These are phyloP conservation scores for Malurus melanocephalus DNA, from an alignment of 2,113 vertebrate genomes.

Conservation along the genomic window DNA sequence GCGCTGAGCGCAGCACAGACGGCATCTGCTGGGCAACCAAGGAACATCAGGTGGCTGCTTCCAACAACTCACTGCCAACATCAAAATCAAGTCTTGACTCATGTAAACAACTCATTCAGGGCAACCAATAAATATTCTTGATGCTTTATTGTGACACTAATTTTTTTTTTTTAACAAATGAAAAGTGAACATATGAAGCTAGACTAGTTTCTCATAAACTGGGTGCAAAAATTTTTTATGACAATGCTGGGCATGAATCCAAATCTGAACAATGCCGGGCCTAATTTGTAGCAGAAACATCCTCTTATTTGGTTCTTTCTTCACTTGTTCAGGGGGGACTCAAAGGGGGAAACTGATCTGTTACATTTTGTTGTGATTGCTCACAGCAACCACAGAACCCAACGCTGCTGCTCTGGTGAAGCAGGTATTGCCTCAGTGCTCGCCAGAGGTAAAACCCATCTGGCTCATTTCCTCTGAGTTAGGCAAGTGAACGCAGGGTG, in stretches of 20 bases:
- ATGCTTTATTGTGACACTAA: not conserved
- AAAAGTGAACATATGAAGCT: not conserved
- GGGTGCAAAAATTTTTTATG: not conserved
- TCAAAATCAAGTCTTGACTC: not conserved
- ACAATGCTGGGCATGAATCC: conserved; percentile 29
- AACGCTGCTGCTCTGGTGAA: rapidly evolving
- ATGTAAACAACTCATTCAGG: not conserved
- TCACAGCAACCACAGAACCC: not conserved
- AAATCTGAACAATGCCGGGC: conserved; percentile 14
- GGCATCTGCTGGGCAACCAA: conserved; percentile 39
- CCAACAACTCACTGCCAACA: not conserved
- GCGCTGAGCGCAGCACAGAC: not conserved
- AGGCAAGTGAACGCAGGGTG: not conserved
- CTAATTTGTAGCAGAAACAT: conserved; percentile 3
- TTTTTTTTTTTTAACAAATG: not conserved
- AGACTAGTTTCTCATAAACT: not conserved
- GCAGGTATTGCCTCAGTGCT: not conserved
- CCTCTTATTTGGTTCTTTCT: not conserved
- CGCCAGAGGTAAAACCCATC: not conserved
- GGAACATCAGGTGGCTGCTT: not conserved
- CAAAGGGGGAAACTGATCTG: not conserved
- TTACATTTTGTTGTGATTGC: not conserved
- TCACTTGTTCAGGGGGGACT: not conserved
- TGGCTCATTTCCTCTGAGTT: not conserved
- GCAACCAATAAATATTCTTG: not conserved